Evolutionary conservation across 1,140 invertebrate genomes (phyloP).

Genomic region (Bathynomus jamesi): DNA sequence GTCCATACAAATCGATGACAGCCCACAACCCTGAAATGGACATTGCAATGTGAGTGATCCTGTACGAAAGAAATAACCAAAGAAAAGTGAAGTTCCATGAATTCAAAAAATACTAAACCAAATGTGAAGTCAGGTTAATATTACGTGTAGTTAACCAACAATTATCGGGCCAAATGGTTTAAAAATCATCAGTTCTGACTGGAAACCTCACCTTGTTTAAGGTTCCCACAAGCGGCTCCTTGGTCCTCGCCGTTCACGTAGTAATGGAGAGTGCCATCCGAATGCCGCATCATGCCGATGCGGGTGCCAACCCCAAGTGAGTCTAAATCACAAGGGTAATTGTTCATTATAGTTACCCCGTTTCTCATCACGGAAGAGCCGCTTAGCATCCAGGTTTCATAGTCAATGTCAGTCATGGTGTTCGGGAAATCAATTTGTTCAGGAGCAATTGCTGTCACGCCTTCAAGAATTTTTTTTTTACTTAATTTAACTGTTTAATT

Average conservation of each 20-base stretch:
- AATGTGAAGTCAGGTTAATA: too few species aligned
- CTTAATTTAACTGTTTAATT: too few species aligned
- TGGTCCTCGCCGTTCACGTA: conserved; percentile 85
- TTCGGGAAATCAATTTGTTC: conserved; percentile 78
- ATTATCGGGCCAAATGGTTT: too few species aligned
- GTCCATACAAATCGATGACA: conserved; percentile 90
- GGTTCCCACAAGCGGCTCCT: conserved; percentile 72
- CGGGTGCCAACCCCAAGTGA: conserved; percentile 59
- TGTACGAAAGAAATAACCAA: too few species aligned
- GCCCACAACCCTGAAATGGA: conserved; percentile 63
- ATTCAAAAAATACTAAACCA: too few species aligned
- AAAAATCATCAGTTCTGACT: too few species aligned
- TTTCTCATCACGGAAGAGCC: conserved; percentile 57
- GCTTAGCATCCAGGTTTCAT: conserved; percentile 87
- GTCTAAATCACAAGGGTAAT: conserved; percentile 77
- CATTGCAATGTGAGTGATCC: too few species aligned
- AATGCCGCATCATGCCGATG: conserved; percentile 68
- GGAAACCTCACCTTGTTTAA: conserved; percentile 42
- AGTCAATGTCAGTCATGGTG: conserved; percentile 83
- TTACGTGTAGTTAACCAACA: too few species aligned
- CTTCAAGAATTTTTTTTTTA: too few species aligned
- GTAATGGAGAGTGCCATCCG: conserved; percentile 77
- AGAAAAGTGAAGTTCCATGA: too few species aligned
- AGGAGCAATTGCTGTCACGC: conserved; percentile 75
- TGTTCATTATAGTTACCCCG: conserved; percentile 62